phyloP scores from a whole-genome alignment of 2,113 vertebrate species.

The Chlorodrepanis virens region DNA sequence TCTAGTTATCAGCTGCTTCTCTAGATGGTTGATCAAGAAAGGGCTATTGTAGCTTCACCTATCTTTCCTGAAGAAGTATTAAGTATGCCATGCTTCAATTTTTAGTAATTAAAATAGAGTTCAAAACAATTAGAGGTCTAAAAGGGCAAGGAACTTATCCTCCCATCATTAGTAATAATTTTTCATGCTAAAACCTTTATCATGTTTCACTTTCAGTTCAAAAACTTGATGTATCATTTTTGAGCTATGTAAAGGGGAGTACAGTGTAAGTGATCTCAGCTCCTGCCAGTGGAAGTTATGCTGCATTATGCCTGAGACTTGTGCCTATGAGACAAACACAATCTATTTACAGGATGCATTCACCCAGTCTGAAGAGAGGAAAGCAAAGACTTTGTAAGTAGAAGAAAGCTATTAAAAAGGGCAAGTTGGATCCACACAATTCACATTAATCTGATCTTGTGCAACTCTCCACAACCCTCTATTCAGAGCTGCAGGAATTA shows the following conservation, averaged over 20 bases:
- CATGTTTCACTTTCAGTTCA: neutral
- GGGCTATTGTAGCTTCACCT: neutral
- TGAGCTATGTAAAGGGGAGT: neutral
- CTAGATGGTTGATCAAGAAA: neutral
- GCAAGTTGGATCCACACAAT: neutral
- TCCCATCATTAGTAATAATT: neutral
- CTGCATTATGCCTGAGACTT: neutral
- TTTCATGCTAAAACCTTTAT: neutral
- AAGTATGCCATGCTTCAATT: neutral
- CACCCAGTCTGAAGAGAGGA: neutral
- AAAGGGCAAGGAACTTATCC: neutral
- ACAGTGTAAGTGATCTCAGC: neutral
- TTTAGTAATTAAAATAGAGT: neutral
- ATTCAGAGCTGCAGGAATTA: neutral
- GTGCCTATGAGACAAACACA: neutral
- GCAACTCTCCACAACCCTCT: neutral
- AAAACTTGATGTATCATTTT: neutral
- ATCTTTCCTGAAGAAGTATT: neutral
- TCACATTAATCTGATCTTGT: fast-evolving
- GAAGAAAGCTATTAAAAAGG: neutral
- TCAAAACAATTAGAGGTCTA: neutral
- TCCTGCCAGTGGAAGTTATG: neutral
- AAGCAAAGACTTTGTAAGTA: neutral
- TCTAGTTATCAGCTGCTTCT: neutral
- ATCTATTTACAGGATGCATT: neutral